A percentile compares a stretch with the other conserved stretches of the same genome.
These are phyloP conservation scores for Tenthredo livida DNA, from an alignment of 2,888 invertebrate genomes.

Conservation along the genomic window DNA sequence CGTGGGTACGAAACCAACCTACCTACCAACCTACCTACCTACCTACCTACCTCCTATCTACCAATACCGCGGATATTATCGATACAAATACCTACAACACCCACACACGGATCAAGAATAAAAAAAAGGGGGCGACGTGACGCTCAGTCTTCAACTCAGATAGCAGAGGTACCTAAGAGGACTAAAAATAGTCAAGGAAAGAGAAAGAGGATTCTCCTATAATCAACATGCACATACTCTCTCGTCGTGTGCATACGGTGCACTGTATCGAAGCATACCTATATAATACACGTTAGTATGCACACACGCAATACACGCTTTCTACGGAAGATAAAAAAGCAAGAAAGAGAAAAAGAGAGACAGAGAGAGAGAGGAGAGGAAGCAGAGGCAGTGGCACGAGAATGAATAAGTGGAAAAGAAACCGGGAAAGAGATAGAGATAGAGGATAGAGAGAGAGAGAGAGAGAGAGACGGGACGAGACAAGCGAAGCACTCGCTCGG, in stretches of 20 bases:
- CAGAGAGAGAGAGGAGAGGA: slow-evolving; percentile 40
- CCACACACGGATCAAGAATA: background rate
- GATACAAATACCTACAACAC: background rate
- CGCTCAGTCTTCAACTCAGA: background rate
- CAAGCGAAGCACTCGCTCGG: slow-evolving; percentile 25
- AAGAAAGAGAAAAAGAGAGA: slow-evolving; percentile 48
- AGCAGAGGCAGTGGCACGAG: slow-evolving; percentile 11
- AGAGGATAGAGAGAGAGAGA: background rate
- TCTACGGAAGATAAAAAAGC: slow-evolving; percentile 20
- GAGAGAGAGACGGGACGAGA: background rate
- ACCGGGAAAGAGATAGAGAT: background rate
- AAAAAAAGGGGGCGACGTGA: background rate
- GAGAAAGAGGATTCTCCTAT: slow-evolving; percentile 43
- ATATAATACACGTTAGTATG: slow-evolving; percentile 14
- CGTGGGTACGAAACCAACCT: slow-evolving; percentile 2
- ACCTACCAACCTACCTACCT: background rate
- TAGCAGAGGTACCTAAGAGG: background rate
- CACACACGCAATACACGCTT: slow-evolving; percentile 3
- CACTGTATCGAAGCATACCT: background rate
- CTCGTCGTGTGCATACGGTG: background rate
- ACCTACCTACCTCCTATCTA: background rate
- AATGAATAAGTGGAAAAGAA: slow-evolving; percentile 9
- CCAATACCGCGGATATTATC: slow-evolving; percentile 62
- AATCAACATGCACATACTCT: slow-evolving; percentile 5
- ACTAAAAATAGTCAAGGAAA: slow-evolving; percentile 48